A percentile compares a stretch with the other conserved stretches of the same genome.
phyloP scores from a whole-genome alignment of 2,113 vertebrate genomes.

The Aegotheles bennettii region DNA sequence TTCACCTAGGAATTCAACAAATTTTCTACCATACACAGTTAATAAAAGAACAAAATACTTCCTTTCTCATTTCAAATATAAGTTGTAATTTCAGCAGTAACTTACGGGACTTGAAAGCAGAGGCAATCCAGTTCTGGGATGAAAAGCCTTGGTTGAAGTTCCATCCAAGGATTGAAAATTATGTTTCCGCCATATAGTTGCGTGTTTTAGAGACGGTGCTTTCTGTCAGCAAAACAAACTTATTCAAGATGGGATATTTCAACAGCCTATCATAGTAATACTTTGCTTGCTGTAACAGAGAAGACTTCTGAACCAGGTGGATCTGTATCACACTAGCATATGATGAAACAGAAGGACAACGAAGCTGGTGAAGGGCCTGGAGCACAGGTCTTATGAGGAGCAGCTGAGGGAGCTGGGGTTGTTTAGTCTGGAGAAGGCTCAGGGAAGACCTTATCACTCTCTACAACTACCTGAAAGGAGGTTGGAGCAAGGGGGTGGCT shows the following conservation, averaged over 20 bases:
- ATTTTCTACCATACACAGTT: neutral
- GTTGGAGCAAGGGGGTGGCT: no score
- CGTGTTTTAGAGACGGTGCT: constrained; percentile 77
- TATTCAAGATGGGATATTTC: neutral
- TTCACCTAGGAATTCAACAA: neutral
- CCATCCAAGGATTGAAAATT: constrained; percentile 89
- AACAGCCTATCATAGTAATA: neutral
- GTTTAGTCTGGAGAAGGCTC: no score
- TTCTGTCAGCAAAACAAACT: constrained; percentile 69
- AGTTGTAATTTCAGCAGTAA: neutral
- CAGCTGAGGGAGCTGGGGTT: no score
- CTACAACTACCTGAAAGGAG: no score
- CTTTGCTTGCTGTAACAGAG: neutral
- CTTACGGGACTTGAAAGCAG: constrained; percentile 96
- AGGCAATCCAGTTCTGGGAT: constrained; percentile 94
- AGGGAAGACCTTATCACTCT: no score
- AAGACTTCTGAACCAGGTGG: neutral
- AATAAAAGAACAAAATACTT: neutral
- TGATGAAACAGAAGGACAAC: no score
- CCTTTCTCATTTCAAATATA: neutral
- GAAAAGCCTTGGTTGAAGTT: constrained; percentile 92
- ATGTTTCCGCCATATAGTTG: constrained; percentile 86
- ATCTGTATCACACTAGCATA: neutral
- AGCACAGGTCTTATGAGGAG: no score
- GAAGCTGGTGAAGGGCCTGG: no score